Evolutionary conservation across 2,113 vertebrate genomes (phyloP).

Genomic region (Trichomycterus rosablanca): DNA sequence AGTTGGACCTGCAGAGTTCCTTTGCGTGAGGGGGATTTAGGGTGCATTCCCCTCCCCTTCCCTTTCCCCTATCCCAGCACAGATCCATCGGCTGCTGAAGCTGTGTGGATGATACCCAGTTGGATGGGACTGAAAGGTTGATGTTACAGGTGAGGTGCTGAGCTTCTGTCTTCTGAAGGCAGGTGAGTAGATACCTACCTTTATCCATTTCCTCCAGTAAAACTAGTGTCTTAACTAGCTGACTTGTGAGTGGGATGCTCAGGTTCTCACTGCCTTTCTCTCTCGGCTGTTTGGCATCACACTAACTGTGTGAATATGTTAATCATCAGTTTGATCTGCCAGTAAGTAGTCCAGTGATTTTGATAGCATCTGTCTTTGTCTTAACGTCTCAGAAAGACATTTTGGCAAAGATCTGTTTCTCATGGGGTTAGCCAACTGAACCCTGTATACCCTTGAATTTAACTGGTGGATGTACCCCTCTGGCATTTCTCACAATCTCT

Average conservation of each 20-base stretch:
- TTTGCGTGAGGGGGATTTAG: slow-evolving; percentile 38
- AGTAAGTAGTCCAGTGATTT: slow-evolving; percentile 32
- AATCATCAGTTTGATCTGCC: slow-evolving; percentile 33
- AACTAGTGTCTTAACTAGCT: not conserved
- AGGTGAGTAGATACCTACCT: slow-evolving; percentile 57
- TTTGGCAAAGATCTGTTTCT: slow-evolving; percentile 36
- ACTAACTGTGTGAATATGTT: slow-evolving; percentile 36
- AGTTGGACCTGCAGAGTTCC: slow-evolving; percentile 35
- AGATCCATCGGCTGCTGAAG: slow-evolving; percentile 42
- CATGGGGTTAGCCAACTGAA: slow-evolving; percentile 40
- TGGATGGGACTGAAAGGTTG: slow-evolving; percentile 63
- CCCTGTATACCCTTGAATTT: slow-evolving; percentile 23
- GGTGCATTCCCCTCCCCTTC: slow-evolving; percentile 39
- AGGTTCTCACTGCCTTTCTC: not conserved
- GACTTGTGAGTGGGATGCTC: not conserved
- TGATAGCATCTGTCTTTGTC: slow-evolving; percentile 37
- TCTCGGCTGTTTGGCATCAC: slow-evolving; percentile 23
- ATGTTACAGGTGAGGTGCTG: slow-evolving; percentile 61
- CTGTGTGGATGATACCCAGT: slow-evolving; percentile 58
- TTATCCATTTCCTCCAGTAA: not conserved
- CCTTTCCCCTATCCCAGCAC: slow-evolving; percentile 34
- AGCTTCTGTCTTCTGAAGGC: slow-evolving; percentile 62
- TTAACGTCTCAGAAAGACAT: slow-evolving; percentile 24
- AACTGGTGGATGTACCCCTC: slow-evolving; percentile 31
- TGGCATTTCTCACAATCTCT: slow-evolving; percentile 36